Base-by-base conservation (phyloP, 2,797 vertebrate genomes). In the Hoplostethus mediterraneus region DNA sequence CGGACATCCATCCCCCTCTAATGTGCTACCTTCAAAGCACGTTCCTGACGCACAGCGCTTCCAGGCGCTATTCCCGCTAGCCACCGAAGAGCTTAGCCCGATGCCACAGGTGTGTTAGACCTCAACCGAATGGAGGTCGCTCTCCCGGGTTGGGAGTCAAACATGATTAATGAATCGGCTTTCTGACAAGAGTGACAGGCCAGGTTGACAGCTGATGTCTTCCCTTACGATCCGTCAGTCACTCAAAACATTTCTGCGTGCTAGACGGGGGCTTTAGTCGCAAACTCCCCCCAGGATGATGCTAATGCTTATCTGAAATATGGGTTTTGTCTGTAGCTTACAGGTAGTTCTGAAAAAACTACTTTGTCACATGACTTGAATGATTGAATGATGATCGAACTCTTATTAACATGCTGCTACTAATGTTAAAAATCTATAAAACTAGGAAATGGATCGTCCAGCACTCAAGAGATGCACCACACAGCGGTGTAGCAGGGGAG, bases 131-230 rank as follows among this genome's bases (percentile, higher is more conserved):
- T 68, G 74, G 73, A 86, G 60, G 67, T 57, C 42, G 62, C 67
- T 73, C 73, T 86, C 79, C 71, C 76, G 69, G 76, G 83, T 73
- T 21, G 21, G 68, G 78, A 85, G 75, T 85, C 87, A 76, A 81
- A 88, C 80, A 87, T 88, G 88, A 93, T 91, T 88, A 89, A 92
- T 92, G 82, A 87, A 90, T 86, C 67, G 1, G 67, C 63, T 73
- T 59, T 45, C 68, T 88, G 85, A 90, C 86, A 83, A 58, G 60
- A 68, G 36, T 87, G 87, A 91, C 81, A 84, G 79, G 44, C 14
- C 31, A 63, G 63, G 51, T 67, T 86, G 89, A 90, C 89, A 82
- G 83, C 67, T 87, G 85, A 91, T 66, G 79, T 79, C 79, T 88
- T 21, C 77, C 80, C 76, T 78, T 57, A 61, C 1, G 55, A 78